Base-by-base conservation (phyloP, 2,113 vertebrate genomes). In the Stegastes partitus region DNA sequence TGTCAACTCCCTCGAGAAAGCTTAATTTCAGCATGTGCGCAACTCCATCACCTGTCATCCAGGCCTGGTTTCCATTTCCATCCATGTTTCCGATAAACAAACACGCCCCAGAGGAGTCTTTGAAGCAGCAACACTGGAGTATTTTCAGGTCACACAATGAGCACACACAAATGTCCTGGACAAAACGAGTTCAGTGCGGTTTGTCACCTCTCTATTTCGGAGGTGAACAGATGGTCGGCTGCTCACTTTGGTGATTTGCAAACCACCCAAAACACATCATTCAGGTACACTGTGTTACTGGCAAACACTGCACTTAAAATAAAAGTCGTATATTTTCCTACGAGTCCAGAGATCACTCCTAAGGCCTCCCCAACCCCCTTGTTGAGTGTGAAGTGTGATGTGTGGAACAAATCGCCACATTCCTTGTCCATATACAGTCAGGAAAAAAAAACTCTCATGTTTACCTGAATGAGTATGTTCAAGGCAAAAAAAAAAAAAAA, bases 401-500 rank as follows among this genome's bases (percentile, higher is more conserved):
- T 75, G 78, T 61, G 57, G 39, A 75, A 75, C 68, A 91, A 82
- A 87, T 78, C 53, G 56, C 63, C 59, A 59, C 73, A 91, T 84
- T 89, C 84, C 84, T 90, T 61, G 81, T 63, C 88, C 85, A 79
- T 87, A 62, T 81, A 85, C 15, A 92, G 85, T 81, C 75, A 68
- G 73, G 74, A 49, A 78, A 85, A 49, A 78, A 85, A 79, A 59
- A 37, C 15, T 68, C 70, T 42, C 5, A n/a, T 75, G 82, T 83
- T 84, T 84, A 74, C 57, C 50, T 83, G 74, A 26, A 82, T 82
- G 74, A 69, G 68, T 47, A 68, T 34, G 66, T 26, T 66, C 59
- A 34, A 78, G 77, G 59, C 19, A 72, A 31, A 81, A n/a, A n/a
- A n/a, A n/a, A n/a, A n/a, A n/a, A n/a, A n/a, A n/a, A n/a, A n/a